A percentile compares a stretch with the other conserved stretches of the same genome.
Evolutionary conservation across 2,888 invertebrate species (phyloP).

Genomic region (Melieria picta): DNA sequence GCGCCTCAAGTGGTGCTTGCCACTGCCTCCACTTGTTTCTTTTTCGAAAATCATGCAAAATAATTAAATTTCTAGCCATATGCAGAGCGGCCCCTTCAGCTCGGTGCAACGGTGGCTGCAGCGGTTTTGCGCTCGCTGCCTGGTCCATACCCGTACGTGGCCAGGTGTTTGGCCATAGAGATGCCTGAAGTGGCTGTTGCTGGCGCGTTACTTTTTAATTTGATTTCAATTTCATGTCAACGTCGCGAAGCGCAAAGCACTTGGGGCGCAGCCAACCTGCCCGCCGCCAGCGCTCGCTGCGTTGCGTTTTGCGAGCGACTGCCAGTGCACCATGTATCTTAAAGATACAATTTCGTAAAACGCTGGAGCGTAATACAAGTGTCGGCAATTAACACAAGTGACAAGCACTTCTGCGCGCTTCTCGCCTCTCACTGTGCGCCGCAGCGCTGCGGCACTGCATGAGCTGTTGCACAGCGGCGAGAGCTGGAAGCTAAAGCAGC

Average conservation of each 20-base stretch:
- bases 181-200: constrained; percentile 13
- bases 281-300: background rate
- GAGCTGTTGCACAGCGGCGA: too few relatives aligned
- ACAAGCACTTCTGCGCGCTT: constrained; percentile 29
- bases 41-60: constrained; percentile 46
- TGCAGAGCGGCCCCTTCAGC: background rate
- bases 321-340: background rate
- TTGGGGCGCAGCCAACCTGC: too few relatives aligned
- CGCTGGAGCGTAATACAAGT: constrained; percentile 23
- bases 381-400: constrained; percentile 38
- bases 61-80: constrained; percentile 41
- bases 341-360: background rate
- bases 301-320: background rate
- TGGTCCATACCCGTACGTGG: constrained; percentile 5
- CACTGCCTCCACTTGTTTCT: constrained; percentile 30
- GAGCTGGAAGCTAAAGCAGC: too few relatives aligned
- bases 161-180: constrained; percentile 12
- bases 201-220: constrained; percentile 23
- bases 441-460: background rate
- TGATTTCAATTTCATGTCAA: constrained; percentile 31
- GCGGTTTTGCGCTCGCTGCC: background rate
- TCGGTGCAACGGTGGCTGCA: background rate
- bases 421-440: background rate
- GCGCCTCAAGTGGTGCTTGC: constrained; percentile 26
- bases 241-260: too few relatives aligned